Evolutionary conservation across 92 coral and sea anemone species (phyloP), one percentile per base, ranked within the genome.

Genomic region (Heliopora coerulea): DNA sequence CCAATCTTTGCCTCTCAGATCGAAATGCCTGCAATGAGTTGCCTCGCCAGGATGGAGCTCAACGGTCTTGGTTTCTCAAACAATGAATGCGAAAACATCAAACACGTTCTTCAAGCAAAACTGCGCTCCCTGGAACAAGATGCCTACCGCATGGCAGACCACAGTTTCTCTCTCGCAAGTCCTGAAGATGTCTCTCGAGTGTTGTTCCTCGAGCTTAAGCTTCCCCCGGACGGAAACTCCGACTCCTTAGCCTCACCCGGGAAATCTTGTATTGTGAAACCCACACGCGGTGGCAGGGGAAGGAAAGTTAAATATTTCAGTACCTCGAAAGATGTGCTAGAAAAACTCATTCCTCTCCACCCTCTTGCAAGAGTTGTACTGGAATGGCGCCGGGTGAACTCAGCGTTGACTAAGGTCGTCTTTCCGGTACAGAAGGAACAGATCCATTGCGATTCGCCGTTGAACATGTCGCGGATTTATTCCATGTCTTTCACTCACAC

Each of bases 51-150:
- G 35, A 95, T 95, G 97, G 99, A 95, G 49, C 74, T 95, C 46
- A 95, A 95, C 60, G 99, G 99, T 33, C 81, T 95, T 21, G 99
- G 99, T 7, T 95, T 95, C 72, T 95, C 99, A 21, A 90, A 95
- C 49, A 39, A 62, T 8, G 97, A 90, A 59, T 85, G 99, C 27
- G 99, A 95, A 46, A 78, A 78, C 35, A 91, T 95, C 20, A 95
- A 95, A 77, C 82, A 88, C 67, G 78, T 95, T 39, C 82, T 95
- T 35, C 95, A 88, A 54, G 91, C 95, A 14, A 95, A 95, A 65
- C 91, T 90, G 31, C 88, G 90, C 28, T 46, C 88, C 10, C 80
- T 95, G 40, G 95, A 95, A 67, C 86, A 95, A 67, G 96, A 91
- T 44, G 97, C 97, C 14, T 90, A 90, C 73, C 83, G 89, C 46